Evolutionary conservation across 2,888 invertebrate species (phyloP).

Genomic region (Eupithecia tripunctaria): DNA sequence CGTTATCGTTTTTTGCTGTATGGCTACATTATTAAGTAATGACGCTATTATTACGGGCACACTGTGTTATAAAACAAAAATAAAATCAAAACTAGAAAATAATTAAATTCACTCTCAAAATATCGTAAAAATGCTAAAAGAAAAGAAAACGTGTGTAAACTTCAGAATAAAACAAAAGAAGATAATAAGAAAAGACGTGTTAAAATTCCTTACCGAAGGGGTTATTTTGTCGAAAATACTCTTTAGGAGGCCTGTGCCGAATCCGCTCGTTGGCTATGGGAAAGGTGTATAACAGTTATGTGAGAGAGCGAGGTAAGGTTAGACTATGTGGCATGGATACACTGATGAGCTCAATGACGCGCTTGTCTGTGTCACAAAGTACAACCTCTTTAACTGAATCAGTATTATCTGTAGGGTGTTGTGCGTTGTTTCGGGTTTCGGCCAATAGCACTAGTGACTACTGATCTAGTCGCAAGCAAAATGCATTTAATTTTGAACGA

Average conservation of each 20-base stretch:
- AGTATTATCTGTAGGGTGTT: slow-evolving; percentile 81
- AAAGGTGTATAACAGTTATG: slow-evolving; percentile 84
- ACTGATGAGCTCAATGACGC: slow-evolving; percentile 71
- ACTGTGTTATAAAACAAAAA: slow-evolving; percentile 72
- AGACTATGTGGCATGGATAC: slow-evolving; percentile 75
- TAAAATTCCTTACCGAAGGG: slow-evolving; percentile 86
- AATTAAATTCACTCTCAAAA: slow-evolving; percentile 71
- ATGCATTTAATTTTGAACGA: slow-evolving; percentile 82
- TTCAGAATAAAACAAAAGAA: slow-evolving; percentile 70
- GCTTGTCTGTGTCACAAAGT: slow-evolving; percentile 84
- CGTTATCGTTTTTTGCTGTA: slow-evolving; percentile 73
- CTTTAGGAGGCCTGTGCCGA: slow-evolving; percentile 85
- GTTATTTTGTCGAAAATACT: slow-evolving; percentile 86
- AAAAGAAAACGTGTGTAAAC: slow-evolving; percentile 66
- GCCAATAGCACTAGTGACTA: slow-evolving; percentile 84
- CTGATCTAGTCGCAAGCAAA: slow-evolving; percentile 83
- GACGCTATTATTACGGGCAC: slow-evolving; percentile 78
- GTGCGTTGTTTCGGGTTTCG: slow-evolving; percentile 80
- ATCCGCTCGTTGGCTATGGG: slow-evolving; percentile 84
- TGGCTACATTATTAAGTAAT: slow-evolving; percentile 73
- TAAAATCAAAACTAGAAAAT: slow-evolving; percentile 67
- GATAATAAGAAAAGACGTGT: slow-evolving; percentile 78
- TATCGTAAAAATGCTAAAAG: slow-evolving; percentile 67
- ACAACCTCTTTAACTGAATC: slow-evolving; percentile 82
- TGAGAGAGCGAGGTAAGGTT: slow-evolving; percentile 81